phyloP scores from a whole-genome alignment of 1,140 invertebrate species.

The Ceratina japonica region DNA sequence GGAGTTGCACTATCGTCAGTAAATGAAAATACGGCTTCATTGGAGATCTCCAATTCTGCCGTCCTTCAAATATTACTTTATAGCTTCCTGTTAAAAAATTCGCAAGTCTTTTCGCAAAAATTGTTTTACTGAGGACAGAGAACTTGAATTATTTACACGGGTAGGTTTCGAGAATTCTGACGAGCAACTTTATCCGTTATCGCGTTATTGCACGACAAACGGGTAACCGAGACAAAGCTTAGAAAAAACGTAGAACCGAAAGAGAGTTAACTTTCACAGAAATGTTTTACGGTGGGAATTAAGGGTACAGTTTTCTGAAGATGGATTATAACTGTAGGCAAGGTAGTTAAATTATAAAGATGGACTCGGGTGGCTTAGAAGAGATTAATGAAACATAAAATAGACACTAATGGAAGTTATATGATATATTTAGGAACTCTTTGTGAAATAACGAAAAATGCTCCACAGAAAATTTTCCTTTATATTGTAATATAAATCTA shows the following conservation, averaged over 20 bases:
- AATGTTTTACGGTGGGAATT: background rate
- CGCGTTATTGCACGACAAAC: slow-evolving; percentile 36
- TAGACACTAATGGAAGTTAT: background rate
- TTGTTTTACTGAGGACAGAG: slow-evolving; percentile 39
- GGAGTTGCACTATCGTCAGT: too few species aligned
- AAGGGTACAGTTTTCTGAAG: background rate
- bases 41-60: too few species aligned
- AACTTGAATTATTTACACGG: slow-evolving; percentile 64
- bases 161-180: slow-evolving; percentile 52
- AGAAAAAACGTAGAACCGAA: slow-evolving; percentile 6
- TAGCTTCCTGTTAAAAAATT: background rate
- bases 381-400: slow-evolving; percentile 7
- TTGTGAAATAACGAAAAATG: too few species aligned
- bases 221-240: slow-evolving; percentile 27
- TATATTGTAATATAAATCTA: too few species aligned
- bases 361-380: background rate
- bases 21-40: too few species aligned
- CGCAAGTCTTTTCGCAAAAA: slow-evolving; percentile 25
- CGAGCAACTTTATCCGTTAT: slow-evolving; percentile 48
- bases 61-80: background rate
- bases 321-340: slow-evolving; percentile 3
- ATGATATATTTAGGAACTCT: too few species aligned
- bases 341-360: background rate
- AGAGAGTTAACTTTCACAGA: background rate
- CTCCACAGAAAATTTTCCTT: too few species aligned